phyloP scores from a whole-genome alignment of 2,797 vertebrate genomes.

The Eleutherodactylus coqui region DNA sequence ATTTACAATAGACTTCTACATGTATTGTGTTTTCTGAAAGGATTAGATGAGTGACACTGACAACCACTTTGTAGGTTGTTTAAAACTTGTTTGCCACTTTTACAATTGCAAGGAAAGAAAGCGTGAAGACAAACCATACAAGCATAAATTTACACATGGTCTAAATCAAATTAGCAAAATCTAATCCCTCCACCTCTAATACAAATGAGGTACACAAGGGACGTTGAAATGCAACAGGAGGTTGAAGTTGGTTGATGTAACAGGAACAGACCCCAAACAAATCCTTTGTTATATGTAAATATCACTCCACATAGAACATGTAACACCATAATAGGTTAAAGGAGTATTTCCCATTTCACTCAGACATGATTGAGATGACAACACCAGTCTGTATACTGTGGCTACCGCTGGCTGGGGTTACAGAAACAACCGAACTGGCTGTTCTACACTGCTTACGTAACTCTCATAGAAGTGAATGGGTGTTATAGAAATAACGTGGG shows the following conservation, averaged over 20 bases:
- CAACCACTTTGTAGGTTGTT: conserved; percentile 6
- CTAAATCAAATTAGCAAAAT: conserved; percentile 48
- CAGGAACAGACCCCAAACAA: neutral
- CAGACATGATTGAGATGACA: too few species aligned
- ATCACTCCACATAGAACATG: neutral
- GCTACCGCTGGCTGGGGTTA: too few species aligned
- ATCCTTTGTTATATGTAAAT: neutral
- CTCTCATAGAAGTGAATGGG: too few species aligned
- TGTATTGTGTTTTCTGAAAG: conserved; percentile 14
- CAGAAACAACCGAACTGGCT: too few species aligned
- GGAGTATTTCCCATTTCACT: too few species aligned
- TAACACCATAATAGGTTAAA: neutral
- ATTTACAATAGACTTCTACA: neutral
- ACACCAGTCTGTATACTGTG: too few species aligned
- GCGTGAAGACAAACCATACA: conserved; percentile 32
- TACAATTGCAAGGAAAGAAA: conserved; percentile 46
- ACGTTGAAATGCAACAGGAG: conserved; percentile 2
- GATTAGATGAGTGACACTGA: conserved; percentile 41
- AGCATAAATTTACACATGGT: conserved; percentile 50
- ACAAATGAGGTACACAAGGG: conserved; percentile 40
- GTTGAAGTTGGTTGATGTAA: conserved; percentile 4
- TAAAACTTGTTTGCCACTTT: conserved; percentile 46
- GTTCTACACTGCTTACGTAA: too few species aligned
- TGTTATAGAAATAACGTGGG: too few species aligned
- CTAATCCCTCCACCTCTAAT: conserved; percentile 30